Conservation (phyloP, 2,888 invertebrate species). For the Ypsolopha sequella region DNA sequence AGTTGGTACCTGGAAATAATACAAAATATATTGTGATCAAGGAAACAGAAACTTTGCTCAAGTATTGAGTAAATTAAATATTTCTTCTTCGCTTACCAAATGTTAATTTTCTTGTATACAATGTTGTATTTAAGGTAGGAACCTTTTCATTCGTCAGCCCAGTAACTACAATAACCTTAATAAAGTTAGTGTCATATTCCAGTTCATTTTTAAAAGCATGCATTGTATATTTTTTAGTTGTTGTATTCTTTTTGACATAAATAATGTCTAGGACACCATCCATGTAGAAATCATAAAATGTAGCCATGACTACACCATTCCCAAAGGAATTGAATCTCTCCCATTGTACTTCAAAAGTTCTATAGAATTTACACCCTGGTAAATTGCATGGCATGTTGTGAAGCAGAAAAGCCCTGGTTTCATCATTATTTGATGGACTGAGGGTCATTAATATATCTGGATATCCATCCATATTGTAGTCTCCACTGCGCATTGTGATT, state of each 20-base stretch:
- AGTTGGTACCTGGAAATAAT: slow-evolving; percentile 76
- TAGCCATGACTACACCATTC: slow-evolving; percentile 83
- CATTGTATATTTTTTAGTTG: slow-evolving; percentile 68
- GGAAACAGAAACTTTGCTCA: too few species aligned
- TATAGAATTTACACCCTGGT: slow-evolving; percentile 73
- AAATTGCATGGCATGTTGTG: slow-evolving; percentile 82
- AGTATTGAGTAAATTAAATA: too few species aligned
- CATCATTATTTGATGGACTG: slow-evolving; percentile 43
- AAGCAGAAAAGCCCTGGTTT: slow-evolving; percentile 78
- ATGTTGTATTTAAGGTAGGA: slow-evolving; percentile 78
- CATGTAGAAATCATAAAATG: slow-evolving; percentile 95
- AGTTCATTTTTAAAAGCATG: slow-evolving; percentile 89
- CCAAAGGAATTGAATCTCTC: slow-evolving; percentile 77
- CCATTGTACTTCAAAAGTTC: slow-evolving; percentile 86
- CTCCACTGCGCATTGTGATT: slow-evolving; percentile 88
- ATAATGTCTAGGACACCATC: slow-evolving; percentile 95
- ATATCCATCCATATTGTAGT: slow-evolving; percentile 96
- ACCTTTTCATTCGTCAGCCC: slow-evolving; percentile 80
- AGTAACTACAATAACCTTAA: slow-evolving; percentile 94
- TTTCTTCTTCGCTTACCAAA: slow-evolving; percentile 69
- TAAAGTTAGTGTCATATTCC: slow-evolving; percentile 95
- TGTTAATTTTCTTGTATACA: slow-evolving; percentile 82
- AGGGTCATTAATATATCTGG: slow-evolving; percentile 90
- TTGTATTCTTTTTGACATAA: slow-evolving; percentile 72
- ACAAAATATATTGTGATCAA: slow-evolving; percentile 3